phyloP scores from a whole-genome alignment of 1,140 invertebrate genomes.

The Steinernema feltiae region DNA sequence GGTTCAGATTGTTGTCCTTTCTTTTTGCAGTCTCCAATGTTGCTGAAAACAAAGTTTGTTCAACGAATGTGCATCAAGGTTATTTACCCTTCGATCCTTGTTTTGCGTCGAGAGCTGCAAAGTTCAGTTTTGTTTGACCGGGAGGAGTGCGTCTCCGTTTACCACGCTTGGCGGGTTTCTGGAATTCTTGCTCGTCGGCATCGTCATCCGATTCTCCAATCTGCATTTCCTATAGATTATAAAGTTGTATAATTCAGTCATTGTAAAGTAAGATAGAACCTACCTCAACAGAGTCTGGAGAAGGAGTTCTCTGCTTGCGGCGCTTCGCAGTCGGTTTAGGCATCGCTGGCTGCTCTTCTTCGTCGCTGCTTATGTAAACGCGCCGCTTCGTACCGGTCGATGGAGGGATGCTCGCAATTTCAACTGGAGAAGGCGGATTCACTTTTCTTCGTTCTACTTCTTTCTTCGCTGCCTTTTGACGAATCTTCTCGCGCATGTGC shows the following conservation, averaged over 20 bases:
- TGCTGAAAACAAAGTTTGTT: too few relatives aligned
- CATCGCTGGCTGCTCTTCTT: not conserved
- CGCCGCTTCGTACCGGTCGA: not conserved
- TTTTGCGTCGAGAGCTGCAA: not conserved
- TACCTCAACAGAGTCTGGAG: not conserved
- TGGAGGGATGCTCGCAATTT: not conserved
- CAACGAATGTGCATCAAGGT: too few relatives aligned
- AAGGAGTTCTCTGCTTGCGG: not conserved
- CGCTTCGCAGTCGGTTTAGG: not conserved
- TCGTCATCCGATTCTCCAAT: not conserved
- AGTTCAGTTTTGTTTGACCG: not conserved
- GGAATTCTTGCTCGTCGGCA: not conserved
- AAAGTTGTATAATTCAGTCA: too few relatives aligned
- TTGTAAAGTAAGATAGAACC: too few relatives aligned
- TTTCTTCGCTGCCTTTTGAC: not conserved
- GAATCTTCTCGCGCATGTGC: slow-evolving; percentile 7
- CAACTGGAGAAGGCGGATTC: not conserved
- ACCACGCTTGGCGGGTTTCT: not conserved
- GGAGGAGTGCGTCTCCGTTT: not conserved
- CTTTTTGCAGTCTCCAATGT: not conserved
- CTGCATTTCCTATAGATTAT: too few relatives aligned
- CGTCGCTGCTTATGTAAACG: not conserved
- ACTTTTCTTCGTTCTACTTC: not conserved
- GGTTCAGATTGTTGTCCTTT: not conserved
- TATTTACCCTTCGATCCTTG: not conserved